Conservation (phyloP, 2,113 vertebrate genomes). For the Psittacula cyanocephala region DNA sequence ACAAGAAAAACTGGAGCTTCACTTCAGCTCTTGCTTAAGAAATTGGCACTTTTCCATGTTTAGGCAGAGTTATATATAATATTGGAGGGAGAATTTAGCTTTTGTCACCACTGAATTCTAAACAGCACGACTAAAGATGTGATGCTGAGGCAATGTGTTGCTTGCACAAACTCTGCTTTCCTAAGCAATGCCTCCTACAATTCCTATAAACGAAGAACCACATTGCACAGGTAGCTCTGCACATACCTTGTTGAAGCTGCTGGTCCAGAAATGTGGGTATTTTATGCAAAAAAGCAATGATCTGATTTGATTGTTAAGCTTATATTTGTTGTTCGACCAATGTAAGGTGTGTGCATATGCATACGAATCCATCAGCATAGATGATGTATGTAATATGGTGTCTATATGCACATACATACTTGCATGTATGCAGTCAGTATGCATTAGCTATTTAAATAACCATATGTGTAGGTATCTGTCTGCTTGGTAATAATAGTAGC, state of each 20-base stretch:
- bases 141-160: conserved; percentile 17
- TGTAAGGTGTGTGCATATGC: no score
- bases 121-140: conserved; percentile 35
- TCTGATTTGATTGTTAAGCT: background rate
- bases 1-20: background rate
- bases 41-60: background rate
- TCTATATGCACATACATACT: background rate
- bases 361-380: background rate
- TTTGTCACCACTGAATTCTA: conserved; percentile 38
- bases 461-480: fast-evolving
- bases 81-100: conserved; percentile 36
- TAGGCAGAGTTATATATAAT: conserved; percentile 51
- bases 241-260: background rate
- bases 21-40: background rate
- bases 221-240: background rate
- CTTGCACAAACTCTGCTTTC: conserved; percentile 6
- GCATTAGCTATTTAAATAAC: background rate
- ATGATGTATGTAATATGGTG: background rate
- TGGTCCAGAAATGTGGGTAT: background rate
- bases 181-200: conserved; percentile 32
- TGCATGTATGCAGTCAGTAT: background rate
- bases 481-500: background rate
- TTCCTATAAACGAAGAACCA: background rate
- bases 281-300: background rate
- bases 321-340: background rate